These are phyloP conservation scores for Halocynthia roretzi DNA, from an alignment of 23 tunicate genomes.

Conservation along the genomic window DNA sequence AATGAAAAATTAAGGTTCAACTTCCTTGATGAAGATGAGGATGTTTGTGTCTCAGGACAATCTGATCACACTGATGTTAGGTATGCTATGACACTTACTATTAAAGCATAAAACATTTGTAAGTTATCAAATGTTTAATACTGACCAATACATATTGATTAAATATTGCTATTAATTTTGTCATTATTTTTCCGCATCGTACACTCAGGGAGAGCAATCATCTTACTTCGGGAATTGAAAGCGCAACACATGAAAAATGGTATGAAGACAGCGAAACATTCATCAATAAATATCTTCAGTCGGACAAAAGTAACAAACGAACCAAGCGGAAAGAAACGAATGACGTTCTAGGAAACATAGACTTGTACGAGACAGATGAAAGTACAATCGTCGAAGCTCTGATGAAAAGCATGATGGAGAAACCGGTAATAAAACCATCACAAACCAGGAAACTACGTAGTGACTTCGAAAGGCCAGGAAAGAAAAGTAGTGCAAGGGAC, in stretches of 20 bases:
- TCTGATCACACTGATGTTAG: background rate
- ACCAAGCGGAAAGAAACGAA: background rate
- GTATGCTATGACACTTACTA: background rate
- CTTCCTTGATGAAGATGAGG: slow-evolving; percentile 19
- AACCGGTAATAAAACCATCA: background rate
- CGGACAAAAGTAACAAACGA: background rate
- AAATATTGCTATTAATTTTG: no score
- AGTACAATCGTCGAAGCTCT: slow-evolving; percentile 11
- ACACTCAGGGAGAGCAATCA: background rate
- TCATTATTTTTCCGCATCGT: background rate
- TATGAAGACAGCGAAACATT: slow-evolving; percentile 42
- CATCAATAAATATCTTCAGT: slow-evolving; percentile 17
- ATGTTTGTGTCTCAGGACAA: background rate
- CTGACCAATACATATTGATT: no score
- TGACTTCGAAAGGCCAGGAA: background rate
- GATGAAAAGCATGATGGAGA: slow-evolving; percentile 33
- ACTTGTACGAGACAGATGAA: slow-evolving; percentile 36
- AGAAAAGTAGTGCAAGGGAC: slow-evolving; percentile 7
- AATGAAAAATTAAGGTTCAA: slow-evolving; percentile 43
- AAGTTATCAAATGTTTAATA: no score
- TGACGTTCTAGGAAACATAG: slow-evolving; percentile 23
- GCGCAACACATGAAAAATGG: slow-evolving; percentile 29
- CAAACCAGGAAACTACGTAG: slow-evolving; percentile 19
- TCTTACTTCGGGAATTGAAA: slow-evolving; percentile 10
- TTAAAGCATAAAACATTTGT: no score